Evolutionary conservation across 30 jellyfish, hydroid and myxozoan species (phyloP), one percentile per base, ranked within the genome.

Genomic region (Haliclystus octoradiatus): DNA sequence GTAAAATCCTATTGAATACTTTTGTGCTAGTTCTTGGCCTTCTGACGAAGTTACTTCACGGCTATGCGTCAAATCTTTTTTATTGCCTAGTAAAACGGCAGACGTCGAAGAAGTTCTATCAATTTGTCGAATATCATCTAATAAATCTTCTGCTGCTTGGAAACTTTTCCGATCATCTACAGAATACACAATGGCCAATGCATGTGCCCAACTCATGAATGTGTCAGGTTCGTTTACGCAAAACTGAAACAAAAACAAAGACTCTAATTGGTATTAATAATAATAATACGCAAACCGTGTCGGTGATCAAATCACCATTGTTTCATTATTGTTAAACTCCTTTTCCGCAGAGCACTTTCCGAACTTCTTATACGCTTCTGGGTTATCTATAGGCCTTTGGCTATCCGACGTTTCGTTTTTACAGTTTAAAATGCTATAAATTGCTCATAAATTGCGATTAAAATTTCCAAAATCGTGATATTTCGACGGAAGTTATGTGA

Each of bases 161-260:
- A 84, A 84, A 47, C 93, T 76, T 52, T 78, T 73, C 1, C 93
- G 83, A 51, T 84, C 80, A 30, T 87, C 76, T 2, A 84, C 85
- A 13, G 95, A 84, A 69, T 84, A 84, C 3, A 84, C 95, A 31
- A 84, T 84, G 28, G 76, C 65, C 14, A 84, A 65, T 12, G 92
- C 95, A 0, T 90, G 62, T n/a, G 95, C 88, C 95, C 95, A 84
- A 71, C 68, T 84, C 26, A 84, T 66, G 22, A 78, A 33, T 1
- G 62, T 57, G 47, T 73, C 62, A 26, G 93, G 91, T 24, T 73
- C 69, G 0, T 76, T 78, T 68, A 84, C 71, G 92, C 95, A 84
- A 34, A 68, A 76, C 95, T 84, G 52, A 29, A 73, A 46, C 12
- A 53, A 32, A 53, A 69, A 32, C 40, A 24, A n/a, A n/a, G n/a